Evolutionary conservation across 2,113 vertebrate genomes (phyloP).

Genomic region (Sebastes fasciatus): DNA sequence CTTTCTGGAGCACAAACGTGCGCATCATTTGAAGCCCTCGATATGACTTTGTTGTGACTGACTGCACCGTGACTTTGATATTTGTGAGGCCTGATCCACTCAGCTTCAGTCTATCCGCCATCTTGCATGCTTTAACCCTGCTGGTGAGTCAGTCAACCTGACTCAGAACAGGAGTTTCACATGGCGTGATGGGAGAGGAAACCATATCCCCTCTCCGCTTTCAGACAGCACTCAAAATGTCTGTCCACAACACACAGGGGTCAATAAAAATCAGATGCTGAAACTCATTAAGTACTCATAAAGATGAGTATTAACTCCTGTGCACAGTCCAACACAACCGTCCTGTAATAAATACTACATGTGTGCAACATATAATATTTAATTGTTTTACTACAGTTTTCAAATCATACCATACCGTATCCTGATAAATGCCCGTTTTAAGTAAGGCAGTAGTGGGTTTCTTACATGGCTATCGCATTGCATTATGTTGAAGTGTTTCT

Average conservation of each 20-base stretch:
- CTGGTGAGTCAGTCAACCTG: background rate
- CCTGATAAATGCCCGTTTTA: background rate
- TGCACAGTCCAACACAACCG: background rate
- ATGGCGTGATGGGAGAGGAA: background rate
- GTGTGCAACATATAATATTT: background rate
- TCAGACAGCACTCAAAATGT: constrained; percentile 22
- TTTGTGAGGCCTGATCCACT: background rate
- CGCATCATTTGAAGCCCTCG: background rate
- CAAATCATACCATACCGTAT: background rate
- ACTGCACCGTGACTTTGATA: background rate
- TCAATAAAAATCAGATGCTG: constrained; percentile 1
- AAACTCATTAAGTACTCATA: background rate
- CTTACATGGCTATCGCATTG: no score
- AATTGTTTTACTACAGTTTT: background rate
- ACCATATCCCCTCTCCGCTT: background rate
- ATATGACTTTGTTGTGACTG: constrained; percentile 10
- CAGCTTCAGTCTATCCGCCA: background rate
- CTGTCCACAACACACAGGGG: constrained; percentile 4
- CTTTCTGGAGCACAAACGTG: background rate
- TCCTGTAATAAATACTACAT: background rate
- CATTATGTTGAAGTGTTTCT: background rate
- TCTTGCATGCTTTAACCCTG: constrained; percentile 14
- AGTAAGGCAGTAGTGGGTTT: background rate
- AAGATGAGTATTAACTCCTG: background rate
- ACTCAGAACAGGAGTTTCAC: constrained; percentile 8